These are phyloP conservation scores for Dendropsophus ebraccatus DNA, from an alignment of 2,113 vertebrate genomes.

Conservation along the genomic window DNA sequence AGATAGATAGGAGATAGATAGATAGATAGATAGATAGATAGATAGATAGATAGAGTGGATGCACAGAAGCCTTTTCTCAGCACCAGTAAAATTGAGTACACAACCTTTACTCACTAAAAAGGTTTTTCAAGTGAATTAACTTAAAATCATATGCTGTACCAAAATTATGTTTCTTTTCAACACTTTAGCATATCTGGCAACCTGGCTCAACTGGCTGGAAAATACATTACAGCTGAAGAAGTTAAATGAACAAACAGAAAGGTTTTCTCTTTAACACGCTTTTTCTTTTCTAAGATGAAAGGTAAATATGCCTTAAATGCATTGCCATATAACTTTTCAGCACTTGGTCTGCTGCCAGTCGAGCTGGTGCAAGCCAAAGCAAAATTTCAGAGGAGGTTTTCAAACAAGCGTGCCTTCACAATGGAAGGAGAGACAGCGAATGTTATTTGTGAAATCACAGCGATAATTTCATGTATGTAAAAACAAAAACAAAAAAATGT, in stretches of 20 bases:
- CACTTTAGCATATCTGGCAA: slow-evolving; percentile 50
- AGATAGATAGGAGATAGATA: too few species aligned
- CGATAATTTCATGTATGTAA: background rate
- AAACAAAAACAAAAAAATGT: too few species aligned
- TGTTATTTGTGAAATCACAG: background rate
- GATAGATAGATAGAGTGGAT: background rate
- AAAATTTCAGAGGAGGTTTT: slow-evolving; percentile 13
- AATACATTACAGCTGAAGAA: slow-evolving; percentile 48
- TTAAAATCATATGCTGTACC: slow-evolving; percentile 45
- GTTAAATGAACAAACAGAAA: slow-evolving; percentile 47
- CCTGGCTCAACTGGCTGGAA: slow-evolving; percentile 36
- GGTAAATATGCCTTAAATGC: slow-evolving; percentile 50
- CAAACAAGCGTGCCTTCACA: slow-evolving; percentile 27
- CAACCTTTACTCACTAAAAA: too few species aligned
- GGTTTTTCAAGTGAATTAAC: too few species aligned
- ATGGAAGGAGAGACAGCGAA: background rate
- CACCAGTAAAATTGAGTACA: slow-evolving; percentile 31
- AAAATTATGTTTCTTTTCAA: slow-evolving; percentile 52
- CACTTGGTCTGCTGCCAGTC: slow-evolving; percentile 40
- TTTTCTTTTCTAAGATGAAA: slow-evolving; percentile 50
- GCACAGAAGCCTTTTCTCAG: background rate
- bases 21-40: too few species aligned
- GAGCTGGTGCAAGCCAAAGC: slow-evolving; percentile 14
- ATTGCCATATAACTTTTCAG: slow-evolving; percentile 49
- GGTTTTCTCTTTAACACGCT: slow-evolving; percentile 42